Base-by-base conservation (phyloP, 37 sponge, comb jelly and placozoan species). In the Halichondria panicea region DNA sequence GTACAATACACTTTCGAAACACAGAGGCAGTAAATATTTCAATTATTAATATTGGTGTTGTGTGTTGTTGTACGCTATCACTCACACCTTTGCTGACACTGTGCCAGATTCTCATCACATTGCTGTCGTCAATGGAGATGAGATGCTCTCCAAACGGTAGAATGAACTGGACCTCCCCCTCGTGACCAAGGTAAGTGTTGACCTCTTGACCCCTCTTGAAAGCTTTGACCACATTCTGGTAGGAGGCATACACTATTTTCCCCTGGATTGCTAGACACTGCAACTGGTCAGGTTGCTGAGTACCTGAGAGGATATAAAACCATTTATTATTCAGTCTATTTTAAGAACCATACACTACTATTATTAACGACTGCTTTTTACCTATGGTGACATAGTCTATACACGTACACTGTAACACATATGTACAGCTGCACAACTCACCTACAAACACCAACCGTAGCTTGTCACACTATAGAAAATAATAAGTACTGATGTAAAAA, bases 71-170 rank as follows among this genome's bases (percentile, higher is more conserved):
- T 59, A 22, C 22, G 22, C 28, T n/a, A n/a, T n/a, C n/a, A n/a
- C n/a, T n/a, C 72, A 6, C 19, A 90, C 94, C 94, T 81, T 45
- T 40, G 9, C 52, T 68, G 7, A n/a, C 63, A 27, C 57, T 68
- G 24, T 69, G 37, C 91, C 91, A 94, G 31, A 91, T 87, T 63
- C 70, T 87, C 15, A 94, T 55, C 37, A 56, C 41, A 57, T 78
- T 87, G 1, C 43, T 43, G 46, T 84, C 74, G 72, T 93, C 97
- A 48, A 96, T 75, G 45, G 97, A 80, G 6, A 96, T 77, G 3
- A 96, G 72, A 41, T 93, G 86, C 11, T 90, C 89, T 38, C 89
- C 94, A 81, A 93, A 87, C 32, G 90, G 82, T 22, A 93, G 78
- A n/a, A 96, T 34, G 33, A 59, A 74, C 7, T 63, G 55, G 18